Evolutionary conservation across 2,113 vertebrate genomes (phyloP), one percentile per base, ranked within the genome.

Genomic region (Peromyscus polionotus): DNA sequence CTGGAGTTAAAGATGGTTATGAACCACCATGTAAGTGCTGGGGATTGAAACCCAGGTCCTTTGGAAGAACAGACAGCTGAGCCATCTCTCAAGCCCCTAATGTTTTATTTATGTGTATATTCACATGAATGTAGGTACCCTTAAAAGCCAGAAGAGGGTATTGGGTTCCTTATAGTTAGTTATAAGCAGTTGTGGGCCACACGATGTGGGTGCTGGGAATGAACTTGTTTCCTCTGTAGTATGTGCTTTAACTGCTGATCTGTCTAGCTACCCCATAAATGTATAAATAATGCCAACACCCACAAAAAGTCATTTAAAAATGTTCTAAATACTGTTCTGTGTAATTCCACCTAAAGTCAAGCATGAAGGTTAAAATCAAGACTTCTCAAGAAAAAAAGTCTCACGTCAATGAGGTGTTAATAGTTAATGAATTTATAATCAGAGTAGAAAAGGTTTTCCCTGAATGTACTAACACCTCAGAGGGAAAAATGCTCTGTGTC

Each of bases 361-460:
- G 57, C 84, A 39, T 2, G 90, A 97, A 98, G 95, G 85, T 88
- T 96, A 94, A 95, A 90, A 70, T 28, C 51, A 61, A 94, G 45
- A 61, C 22, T 93, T 93, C 67, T 80, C 5, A 88, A 86, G 91
- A 92, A 79, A 88, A 85, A 89, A 96, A n/a, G 5, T 94, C 67
- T 65, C 16, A 96, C 87, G 79, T 90, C 94, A 96, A 98, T 61
- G 96, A 97, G 96, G 90, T 95, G 26, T 91, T 97, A 98, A 95
- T 26, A 97, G 91, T 90, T 91, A 13, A 1, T 92, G 91, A 96
- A 95, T 98, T 97, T 97, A 76, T 96, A 91, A 98, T 94, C 93
- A 96, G 79, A n/a, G 51, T 84, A 95, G 91, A 97, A 97, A 98
- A 75, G 97, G 83, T 84, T 68, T 97, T 65, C 81, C 77, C 92